These are phyloP conservation scores for Nomada goodeniana DNA, from an alignment of 2,888 invertebrate species.

Conservation along the genomic window DNA sequence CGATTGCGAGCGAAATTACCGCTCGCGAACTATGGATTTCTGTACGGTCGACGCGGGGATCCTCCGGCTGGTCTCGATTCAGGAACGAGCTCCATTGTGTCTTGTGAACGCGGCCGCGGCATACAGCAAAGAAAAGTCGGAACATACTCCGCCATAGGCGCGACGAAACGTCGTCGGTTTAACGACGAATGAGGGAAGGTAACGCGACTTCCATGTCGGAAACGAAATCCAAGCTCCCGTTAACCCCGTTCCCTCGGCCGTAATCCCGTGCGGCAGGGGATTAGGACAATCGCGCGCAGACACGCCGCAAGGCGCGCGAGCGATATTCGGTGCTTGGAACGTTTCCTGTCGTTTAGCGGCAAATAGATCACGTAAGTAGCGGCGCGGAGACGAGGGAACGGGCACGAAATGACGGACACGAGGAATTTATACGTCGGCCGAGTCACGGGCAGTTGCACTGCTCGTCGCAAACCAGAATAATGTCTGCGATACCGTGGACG, in stretches of 20 bases:
- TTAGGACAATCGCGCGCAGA: neutral
- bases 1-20: too few relatives aligned
- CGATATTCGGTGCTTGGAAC: constrained; percentile 36
- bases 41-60: too few relatives aligned
- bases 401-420: constrained; percentile 51
- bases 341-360: constrained; percentile 58
- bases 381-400: constrained; percentile 5
- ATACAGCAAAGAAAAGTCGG: too few relatives aligned
- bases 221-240: neutral
- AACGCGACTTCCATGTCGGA: neutral
- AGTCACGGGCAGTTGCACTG: constrained; percentile 63
- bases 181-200: neutral
- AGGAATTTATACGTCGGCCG: constrained; percentile 59
- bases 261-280: neutral
- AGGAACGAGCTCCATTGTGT: too few relatives aligned
- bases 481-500: constrained; percentile 50
- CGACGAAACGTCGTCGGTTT: neutral
- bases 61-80: too few relatives aligned
- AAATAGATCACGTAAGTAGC: constrained; percentile 52
- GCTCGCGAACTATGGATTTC: neutral
- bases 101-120: too few relatives aligned
- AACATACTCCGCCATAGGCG: neutral
- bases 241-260: neutral
- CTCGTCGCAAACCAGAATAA: constrained; percentile 62
- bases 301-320: neutral